Conservation (phyloP, 2,888 invertebrate genomes). For the Cryptops parisi region DNA sequence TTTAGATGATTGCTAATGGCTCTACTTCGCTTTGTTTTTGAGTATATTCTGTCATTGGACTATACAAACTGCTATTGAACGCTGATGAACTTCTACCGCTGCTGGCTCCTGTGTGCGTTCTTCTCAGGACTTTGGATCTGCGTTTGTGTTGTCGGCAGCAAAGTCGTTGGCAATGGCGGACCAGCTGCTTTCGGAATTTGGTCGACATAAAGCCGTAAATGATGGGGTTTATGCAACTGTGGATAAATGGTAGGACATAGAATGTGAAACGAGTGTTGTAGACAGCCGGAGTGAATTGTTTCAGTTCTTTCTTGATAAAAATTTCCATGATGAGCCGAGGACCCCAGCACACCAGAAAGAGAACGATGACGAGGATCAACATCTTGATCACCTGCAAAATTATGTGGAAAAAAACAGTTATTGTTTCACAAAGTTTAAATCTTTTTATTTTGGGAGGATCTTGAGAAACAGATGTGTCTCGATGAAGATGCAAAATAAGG, state of each 20-base stretch:
- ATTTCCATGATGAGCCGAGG: conserved; percentile 35
- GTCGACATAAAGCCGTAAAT: conserved; percentile 33
- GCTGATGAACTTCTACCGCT: conserved; percentile 1
- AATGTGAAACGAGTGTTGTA: conserved; percentile 29
- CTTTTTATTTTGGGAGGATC: no score
- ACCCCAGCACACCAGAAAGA: conserved; percentile 39
- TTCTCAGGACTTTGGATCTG: background rate
- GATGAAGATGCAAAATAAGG: no score
- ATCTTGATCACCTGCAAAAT: conserved; percentile 40
- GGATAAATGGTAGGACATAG: conserved; percentile 31
- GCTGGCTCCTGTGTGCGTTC: conserved; percentile 3
- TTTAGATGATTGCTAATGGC: background rate
- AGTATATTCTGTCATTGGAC: background rate
- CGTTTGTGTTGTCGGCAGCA: conserved; percentile 4
- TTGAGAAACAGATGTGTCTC: no score
- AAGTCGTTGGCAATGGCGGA: conserved; percentile 23
- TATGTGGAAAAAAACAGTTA: no score
- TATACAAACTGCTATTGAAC: conserved; percentile 8
- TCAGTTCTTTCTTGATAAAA: conserved; percentile 28
- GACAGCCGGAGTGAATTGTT: conserved; percentile 25
- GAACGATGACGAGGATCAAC: conserved; percentile 36
- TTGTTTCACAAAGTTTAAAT: no score
- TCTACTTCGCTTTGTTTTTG: background rate
- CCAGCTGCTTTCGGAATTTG: conserved; percentile 28
- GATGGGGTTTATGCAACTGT: conserved; percentile 32